Evolutionary conservation across 2,113 vertebrate genomes (phyloP).

Genomic region (Oreocharis arfaki): DNA sequence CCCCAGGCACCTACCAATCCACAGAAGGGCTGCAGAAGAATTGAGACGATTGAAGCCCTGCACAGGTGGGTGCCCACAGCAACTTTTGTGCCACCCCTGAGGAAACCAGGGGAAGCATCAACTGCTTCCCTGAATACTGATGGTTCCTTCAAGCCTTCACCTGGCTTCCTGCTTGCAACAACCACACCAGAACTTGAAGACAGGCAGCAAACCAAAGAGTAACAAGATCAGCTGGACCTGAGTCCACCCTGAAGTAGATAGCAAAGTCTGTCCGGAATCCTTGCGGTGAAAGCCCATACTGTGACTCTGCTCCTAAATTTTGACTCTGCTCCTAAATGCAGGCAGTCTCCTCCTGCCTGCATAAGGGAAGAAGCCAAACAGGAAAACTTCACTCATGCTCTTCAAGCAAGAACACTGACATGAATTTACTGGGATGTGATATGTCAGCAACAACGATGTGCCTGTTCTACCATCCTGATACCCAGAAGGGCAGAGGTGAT

Average conservation of each 20-base stretch:
- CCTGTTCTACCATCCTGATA: not conserved
- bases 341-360: not conserved
- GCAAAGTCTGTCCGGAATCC: not conserved
- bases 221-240: not conserved
- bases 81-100: not conserved
- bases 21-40: not conserved
- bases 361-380: not conserved
- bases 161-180: not conserved
- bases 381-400: not conserved
- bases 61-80: not conserved
- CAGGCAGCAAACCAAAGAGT: not conserved
- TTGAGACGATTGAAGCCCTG: rapidly evolving
- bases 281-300: not conserved
- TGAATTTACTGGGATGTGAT: not conserved
- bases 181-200: not conserved
- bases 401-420: not conserved
- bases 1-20: not conserved
- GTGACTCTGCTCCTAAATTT: not conserved
- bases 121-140: not conserved
- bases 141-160: not conserved
- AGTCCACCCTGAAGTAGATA: not conserved
- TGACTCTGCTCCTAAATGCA: not conserved
- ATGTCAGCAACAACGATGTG: not conserved
- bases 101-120: not conserved
- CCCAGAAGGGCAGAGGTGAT: not conserved